Base-by-base conservation (phyloP, 2,113 vertebrate genomes). In the Antennarius striatus region DNA sequence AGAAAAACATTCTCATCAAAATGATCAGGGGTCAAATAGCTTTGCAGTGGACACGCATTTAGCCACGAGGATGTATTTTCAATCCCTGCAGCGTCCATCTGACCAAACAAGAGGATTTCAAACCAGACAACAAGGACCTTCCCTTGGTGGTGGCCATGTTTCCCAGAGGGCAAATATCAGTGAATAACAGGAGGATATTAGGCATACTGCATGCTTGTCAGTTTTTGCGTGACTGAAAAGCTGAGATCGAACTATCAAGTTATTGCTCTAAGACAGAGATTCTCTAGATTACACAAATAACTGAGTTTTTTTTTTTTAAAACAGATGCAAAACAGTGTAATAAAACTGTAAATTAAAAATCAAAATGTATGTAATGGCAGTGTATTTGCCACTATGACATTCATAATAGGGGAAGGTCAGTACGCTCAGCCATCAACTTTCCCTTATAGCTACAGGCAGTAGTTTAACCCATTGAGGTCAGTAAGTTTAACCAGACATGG, bases 51-150 rank as follows among this genome's bases (percentile, higher is more conserved):
- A 74, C 57, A 60, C 54, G 55, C 81, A 77, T 49, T 62, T 57
- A 30, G 47, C 50, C 74, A 47, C 36, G 68, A 80, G 68, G 82
- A 65, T 42, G 49, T 0, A 32, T 63, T 70, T 16, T 32, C 45
- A 16, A 66, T 70, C 68, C 78, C 85, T 45, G 78, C 84, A 61
- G 89, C 1, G 75, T 46, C 79, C 89, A 90, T 84, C 86, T 90
- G 84, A 90, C 77, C 72, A 89, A 90, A 89, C 87, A 90, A 86
- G 74, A 79, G 72, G 67, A 81, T 75, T 79, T 79, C 55, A 68
- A 40, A 54, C 71, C 78, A 74, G 79, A 62, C 60, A 48, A 72
- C 69, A 75, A 53, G 58, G 50, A 56, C 48, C 70, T 55, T 75
- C 64, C 82, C 65, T 5, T n/a, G 57, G 36, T 73, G 61, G 36